These are phyloP conservation scores for Apantesis nais DNA, from an alignment of 2,888 invertebrate genomes.

Conservation along the genomic window DNA sequence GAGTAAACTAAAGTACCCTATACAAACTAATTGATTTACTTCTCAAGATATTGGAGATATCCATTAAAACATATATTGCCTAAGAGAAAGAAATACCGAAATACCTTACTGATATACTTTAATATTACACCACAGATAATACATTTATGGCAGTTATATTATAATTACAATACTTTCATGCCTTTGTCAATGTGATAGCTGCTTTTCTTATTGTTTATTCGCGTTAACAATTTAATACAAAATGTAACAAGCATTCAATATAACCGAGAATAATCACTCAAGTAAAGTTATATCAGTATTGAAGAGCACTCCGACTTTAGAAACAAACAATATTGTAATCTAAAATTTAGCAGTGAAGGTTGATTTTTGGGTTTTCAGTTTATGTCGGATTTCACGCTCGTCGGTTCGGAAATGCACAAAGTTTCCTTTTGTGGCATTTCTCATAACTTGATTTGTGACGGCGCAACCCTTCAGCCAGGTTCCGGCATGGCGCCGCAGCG, in stretches of 20 bases:
- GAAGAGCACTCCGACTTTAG: conserved; percentile 41
- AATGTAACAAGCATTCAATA: conserved; percentile 59
- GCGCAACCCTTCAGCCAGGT: conserved; percentile 81
- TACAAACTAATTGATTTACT: too few relatives aligned
- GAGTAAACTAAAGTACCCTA: too few relatives aligned
- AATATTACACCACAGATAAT: too few relatives aligned
- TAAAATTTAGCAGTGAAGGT: conserved; percentile 57
- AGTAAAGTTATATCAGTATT: conserved; percentile 55
- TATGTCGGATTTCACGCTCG: conserved; percentile 80
- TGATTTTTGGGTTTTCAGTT: conserved; percentile 46
- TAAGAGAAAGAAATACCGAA: too few relatives aligned
- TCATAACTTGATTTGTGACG: conserved; percentile 86
- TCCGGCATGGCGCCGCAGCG: conserved; percentile 82
- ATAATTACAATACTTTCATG: conserved; percentile 15
- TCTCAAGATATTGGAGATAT: too few relatives aligned
- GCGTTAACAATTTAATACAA: conserved; percentile 55
- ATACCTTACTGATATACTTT: too few relatives aligned
- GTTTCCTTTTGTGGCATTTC: conserved; percentile 85
- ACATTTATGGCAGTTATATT: not conserved
- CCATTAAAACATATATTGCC: too few relatives aligned
- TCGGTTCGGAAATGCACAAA: conserved; percentile 83
- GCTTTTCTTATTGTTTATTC: conserved; percentile 40
- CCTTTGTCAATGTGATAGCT: conserved; percentile 16
- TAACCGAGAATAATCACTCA: conserved; percentile 62
- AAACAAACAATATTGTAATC: conserved; percentile 45